phyloP scores from a whole-genome alignment of 2,797 vertebrate species.

The Streptopelia turtur region DNA sequence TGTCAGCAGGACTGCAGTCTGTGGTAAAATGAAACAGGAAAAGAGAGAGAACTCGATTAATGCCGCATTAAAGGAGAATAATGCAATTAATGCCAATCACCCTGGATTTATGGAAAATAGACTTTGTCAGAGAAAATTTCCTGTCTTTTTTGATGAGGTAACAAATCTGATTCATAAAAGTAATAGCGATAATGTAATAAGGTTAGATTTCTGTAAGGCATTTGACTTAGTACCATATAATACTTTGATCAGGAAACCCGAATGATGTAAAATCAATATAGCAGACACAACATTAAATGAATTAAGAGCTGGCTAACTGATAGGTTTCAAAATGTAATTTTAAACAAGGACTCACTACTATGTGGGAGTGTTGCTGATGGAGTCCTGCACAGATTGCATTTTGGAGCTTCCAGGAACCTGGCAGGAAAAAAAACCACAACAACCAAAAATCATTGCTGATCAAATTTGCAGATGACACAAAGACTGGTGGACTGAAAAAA shows the following conservation, averaged over 20 bases:
- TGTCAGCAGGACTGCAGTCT: not conserved
- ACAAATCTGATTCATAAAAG: slow-evolving; percentile 45
- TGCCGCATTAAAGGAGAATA: slow-evolving; percentile 19
- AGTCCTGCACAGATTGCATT: not conserved
- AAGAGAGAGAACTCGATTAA: slow-evolving; percentile 40
- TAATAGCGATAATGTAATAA: slow-evolving; percentile 40
- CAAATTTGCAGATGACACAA: slow-evolving; percentile 27
- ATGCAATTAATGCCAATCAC: slow-evolving; percentile 37
- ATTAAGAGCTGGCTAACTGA: slow-evolving; percentile 44
- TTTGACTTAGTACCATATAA: slow-evolving; percentile 19
- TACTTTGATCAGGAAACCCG: slow-evolving; percentile 15
- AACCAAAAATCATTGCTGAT: slow-evolving; percentile 39
- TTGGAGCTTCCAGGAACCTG: not conserved
- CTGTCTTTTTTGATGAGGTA: slow-evolving; percentile 35
- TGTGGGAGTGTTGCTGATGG: not conserved
- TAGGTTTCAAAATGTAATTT: slow-evolving; percentile 42
- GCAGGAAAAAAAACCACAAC: not conserved
- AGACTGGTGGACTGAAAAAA: slow-evolving; percentile 33
- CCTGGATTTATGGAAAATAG: slow-evolving; percentile 33
- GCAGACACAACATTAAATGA: slow-evolving; percentile 2
- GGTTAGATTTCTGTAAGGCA: slow-evolving; percentile 35
- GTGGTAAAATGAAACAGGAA: not conserved
- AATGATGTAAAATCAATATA: slow-evolving; percentile 50
- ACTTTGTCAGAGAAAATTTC: slow-evolving; percentile 30
- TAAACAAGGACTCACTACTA: not conserved